Base-by-base conservation (phyloP, 2,797 vertebrate genomes). In the Acrossocheilus wenchowensis region DNA sequence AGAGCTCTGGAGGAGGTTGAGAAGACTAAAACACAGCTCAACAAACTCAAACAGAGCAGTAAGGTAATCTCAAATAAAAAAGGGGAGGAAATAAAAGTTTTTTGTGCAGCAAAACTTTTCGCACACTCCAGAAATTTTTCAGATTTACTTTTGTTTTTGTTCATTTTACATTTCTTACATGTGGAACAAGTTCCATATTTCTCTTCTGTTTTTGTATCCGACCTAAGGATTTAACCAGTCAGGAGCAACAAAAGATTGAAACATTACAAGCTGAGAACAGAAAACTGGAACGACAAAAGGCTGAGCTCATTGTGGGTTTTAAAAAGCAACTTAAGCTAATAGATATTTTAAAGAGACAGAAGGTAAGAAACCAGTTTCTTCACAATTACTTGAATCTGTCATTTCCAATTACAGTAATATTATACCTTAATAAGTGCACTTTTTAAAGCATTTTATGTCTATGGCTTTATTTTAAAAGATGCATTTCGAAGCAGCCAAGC, bases 261-360 rank as follows among this genome's bases (percentile, higher is more conserved):
- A 94, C 94, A 72, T 90, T 99, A 89, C 96, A 96, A 82, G 90
- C 94, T 48, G 97, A 99, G 94, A 99, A 98, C 91, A 98, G 96
- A 93, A 96, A 96, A 90, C 93, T 99, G 41, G 97, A 97, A 91
- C 99, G 97, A 88, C 97, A 99, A 93, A 99, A 97, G 93, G 94
- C 92, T 81, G 98, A 99, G 84, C 95, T 99, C 68, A 95, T 99
- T 74, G 73, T 92, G 12, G 98, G 95, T 9, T 99, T 99, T 91
- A 98, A 97, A 93, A 99, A 99, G 90, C 98, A 99, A 80, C 93
- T 99, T 62, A 97, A 97, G 91, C 92, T 99, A 87, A 99, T 99
- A 50, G 98, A 99, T 92, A 92, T 99, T 91, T 96, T 99, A 90
- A 98, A 98, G 95, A 97, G 95, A 93, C 97, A 99, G 92, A 99